A percentile compares a stretch with the other conserved stretches of the same genome.
phyloP scores from a whole-genome alignment of 2,888 invertebrate genomes.

The Ethmia dodecea region DNA sequence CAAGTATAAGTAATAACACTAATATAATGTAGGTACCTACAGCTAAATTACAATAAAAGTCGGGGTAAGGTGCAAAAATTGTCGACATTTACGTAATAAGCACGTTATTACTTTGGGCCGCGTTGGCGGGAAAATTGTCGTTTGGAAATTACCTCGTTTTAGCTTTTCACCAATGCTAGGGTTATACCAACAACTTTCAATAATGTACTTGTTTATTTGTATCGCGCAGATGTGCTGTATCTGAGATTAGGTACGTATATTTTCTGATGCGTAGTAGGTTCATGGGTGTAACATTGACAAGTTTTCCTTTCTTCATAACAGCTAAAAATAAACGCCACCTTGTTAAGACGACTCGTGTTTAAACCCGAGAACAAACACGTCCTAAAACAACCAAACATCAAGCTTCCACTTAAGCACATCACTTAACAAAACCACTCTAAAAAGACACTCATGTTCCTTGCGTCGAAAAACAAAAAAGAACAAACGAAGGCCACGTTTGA shows the following conservation, averaged over 20 bases:
- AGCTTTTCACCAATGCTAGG: too few relatives aligned
- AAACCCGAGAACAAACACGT: constrained; percentile 56
- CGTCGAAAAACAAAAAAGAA: constrained; percentile 20
- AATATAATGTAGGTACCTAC: too few relatives aligned
- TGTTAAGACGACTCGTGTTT: constrained; percentile 63
- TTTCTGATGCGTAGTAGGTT: background rate
- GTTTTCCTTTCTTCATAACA: constrained; percentile 4
- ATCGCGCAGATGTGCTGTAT: too few relatives aligned
- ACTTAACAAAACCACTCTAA: constrained; percentile 57
- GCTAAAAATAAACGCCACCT: constrained; percentile 55
- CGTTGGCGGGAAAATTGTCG: background rate
- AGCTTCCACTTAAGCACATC: constrained; percentile 67
- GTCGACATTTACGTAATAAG: constrained; percentile 11
- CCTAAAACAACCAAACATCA: constrained; percentile 72
- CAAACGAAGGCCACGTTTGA: constrained; percentile 33
- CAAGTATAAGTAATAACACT: too few relatives aligned
- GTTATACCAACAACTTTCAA: too few relatives aligned
- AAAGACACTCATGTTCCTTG: constrained; percentile 32
- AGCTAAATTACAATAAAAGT: background rate
- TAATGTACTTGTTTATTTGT: too few relatives aligned
- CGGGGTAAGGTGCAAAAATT: constrained; percentile 1
- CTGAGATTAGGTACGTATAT: too few relatives aligned
- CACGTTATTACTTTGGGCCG: background rate
- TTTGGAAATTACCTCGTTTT: background rate
- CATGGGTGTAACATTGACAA: constrained; percentile 2